Evolutionary conservation across 2,113 vertebrate species (phyloP).

Genomic region (Ciconia boyciana): DNA sequence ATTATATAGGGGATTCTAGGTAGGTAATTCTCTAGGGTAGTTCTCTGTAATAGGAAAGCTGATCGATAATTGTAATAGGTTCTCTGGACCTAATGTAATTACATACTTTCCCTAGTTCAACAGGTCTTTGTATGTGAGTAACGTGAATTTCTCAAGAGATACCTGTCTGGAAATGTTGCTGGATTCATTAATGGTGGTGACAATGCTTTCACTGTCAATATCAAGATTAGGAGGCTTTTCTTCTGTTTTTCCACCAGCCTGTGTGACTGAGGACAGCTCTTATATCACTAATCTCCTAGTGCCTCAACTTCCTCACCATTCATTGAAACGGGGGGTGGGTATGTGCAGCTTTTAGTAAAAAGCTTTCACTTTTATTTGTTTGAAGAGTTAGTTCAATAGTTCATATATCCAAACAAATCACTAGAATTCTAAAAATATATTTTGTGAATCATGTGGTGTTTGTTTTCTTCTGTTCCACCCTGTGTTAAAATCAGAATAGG

Average conservation of each 20-base stretch:
- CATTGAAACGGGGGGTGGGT: neutral
- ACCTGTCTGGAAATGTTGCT: neutral
- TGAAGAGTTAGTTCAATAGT: neutral
- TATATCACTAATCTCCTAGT: neutral
- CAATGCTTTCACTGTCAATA: neutral
- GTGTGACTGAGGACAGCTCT: neutral
- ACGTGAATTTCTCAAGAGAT: neutral
- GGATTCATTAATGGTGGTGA: neutral
- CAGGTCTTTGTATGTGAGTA: neutral
- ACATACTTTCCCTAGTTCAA: neutral
- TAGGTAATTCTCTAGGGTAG: neutral
- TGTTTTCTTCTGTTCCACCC: neutral
- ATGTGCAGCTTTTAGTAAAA: neutral
- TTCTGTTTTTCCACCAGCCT: neutral
- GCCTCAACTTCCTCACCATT: neutral
- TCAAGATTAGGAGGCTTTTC: neutral
- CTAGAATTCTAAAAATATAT: slow-evolving; percentile 6
- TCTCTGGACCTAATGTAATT: neutral
- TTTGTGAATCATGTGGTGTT: neutral
- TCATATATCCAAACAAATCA: neutral
- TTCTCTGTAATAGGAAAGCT: neutral
- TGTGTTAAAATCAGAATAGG: neutral
- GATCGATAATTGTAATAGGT: neutral
- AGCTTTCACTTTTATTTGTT: neutral
- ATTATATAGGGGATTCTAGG: neutral